phyloP scores from a whole-genome alignment of 1,140 invertebrate genomes.

The Rhagoletis zephyria region DNA sequence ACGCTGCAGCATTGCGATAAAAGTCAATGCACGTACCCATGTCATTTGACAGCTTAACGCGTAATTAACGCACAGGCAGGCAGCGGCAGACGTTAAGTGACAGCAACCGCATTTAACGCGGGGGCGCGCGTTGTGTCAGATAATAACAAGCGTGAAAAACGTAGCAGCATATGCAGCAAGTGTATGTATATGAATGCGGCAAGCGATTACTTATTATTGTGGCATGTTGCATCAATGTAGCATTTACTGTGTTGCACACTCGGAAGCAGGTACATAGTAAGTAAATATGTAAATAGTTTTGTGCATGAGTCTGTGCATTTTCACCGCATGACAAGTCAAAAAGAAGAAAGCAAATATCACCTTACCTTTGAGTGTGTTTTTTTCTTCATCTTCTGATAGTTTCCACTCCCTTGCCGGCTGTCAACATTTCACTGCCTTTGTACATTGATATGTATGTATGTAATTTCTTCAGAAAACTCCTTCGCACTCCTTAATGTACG shows the following conservation, averaged over 20 bases:
- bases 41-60: conserved; percentile 69
- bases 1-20: conserved; percentile 7
- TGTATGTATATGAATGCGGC: not conserved
- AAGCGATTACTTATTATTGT: not conserved
- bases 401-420: not conserved
- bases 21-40: conserved; percentile 61
- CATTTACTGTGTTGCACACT: not conserved
- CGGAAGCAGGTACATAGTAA: not conserved
- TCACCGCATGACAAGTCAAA: conserved; percentile 20
- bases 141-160: conserved; percentile 1
- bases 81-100: not conserved
- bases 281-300: not conserved
- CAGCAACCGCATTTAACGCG: not conserved
- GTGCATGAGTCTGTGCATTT: not conserved
- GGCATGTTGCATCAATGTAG: conserved; percentile 4
- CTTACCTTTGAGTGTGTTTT: not conserved
- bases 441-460: not conserved
- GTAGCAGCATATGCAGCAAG: not conserved
- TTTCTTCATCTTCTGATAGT: not conserved
- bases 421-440: not conserved
- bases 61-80: conserved; percentile 62
- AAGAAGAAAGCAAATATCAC: conserved; percentile 12
- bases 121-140: not conserved
- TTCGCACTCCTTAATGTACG: not conserved
- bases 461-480: not conserved